Base-by-base conservation (phyloP, 2,797 vertebrate species). In the Amphiprion clarkii region DNA sequence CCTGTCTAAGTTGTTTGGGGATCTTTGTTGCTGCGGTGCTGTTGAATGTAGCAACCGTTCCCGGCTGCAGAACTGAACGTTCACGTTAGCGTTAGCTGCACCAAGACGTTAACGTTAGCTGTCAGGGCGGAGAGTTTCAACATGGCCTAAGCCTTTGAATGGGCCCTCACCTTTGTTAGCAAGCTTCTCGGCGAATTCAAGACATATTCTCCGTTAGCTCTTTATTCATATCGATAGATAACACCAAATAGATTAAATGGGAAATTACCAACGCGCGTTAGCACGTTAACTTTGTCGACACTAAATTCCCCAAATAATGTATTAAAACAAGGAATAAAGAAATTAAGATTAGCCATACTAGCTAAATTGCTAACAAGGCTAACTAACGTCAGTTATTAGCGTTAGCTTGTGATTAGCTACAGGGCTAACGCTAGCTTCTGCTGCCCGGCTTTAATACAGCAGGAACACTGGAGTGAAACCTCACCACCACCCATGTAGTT, bases 1-100 rank as follows among this genome's bases (percentile, higher is more conserved):
- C 23, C 61, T 27, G 82, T 73, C 39, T 54, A 81, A 92, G 87
- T 93, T 93, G 90, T 87, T 75, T 54, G 72, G 33, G 76, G 82
- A 92, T 87, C 92, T 90, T 92, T 92, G 94, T 94, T 91, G 90
- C 88, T 80, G 89, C 73, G 83, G 81, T 74, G 78, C 74, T 67
- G 86, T 73, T 88, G 81, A 79, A 89, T 60, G 79, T 84, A 81
- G 82, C 87, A 83, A 83, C 86, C 82, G 84, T 85, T 89, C 65
- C 51, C 59, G 81, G 39, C 79, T 67, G 84, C 79, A 56, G 66
- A 75, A n/a, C 74, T 56, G 33, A 68, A 51, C 75, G 62, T 55
- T 60, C 36, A 53, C 60, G 76, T 61, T 87, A 71, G 74, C 85
- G 70, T 66, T 88, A 73, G 75, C 88, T 48, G 53, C 67, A 51